Percentiles rank a stretch among this genome's conserved stretches.
phyloP scores from a whole-genome alignment of 1,140 invertebrate genomes.

The Platorchestia sp. region DNA sequence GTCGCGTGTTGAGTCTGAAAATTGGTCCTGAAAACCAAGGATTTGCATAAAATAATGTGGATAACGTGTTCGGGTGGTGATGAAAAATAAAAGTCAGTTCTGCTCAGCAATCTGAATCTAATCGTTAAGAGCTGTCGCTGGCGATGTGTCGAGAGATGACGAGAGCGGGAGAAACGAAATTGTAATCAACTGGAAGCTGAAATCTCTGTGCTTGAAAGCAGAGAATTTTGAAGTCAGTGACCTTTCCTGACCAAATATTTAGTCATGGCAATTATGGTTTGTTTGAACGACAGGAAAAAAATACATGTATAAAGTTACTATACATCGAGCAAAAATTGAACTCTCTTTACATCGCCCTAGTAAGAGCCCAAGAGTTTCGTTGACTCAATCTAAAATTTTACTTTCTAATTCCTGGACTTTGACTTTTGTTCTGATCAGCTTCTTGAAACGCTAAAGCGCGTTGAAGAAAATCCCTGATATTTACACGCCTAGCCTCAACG shows the following conservation, averaged over 20 bases:
- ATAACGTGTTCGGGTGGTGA: not conserved
- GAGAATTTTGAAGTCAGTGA: not conserved
- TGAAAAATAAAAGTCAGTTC: not conserved
- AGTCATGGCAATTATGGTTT: not conserved
- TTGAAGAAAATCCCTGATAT: too few relatives aligned
- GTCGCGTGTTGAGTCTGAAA: not conserved
- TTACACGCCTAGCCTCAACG: too few relatives aligned
- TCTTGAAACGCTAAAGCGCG: too few relatives aligned
- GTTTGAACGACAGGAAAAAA: too few relatives aligned
- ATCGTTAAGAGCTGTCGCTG: not conserved
- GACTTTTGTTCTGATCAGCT: too few relatives aligned
- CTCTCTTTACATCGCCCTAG: too few relatives aligned
- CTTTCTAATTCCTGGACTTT: too few relatives aligned
- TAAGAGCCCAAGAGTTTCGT: too few relatives aligned
- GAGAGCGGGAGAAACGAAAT: not conserved
- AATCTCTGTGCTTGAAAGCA: not conserved
- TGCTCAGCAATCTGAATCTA: not conserved
- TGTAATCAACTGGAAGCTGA: not conserved
- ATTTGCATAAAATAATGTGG: not conserved
- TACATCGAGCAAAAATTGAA: too few relatives aligned
- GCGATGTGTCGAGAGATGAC: not conserved
- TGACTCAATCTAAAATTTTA: too few relatives aligned
- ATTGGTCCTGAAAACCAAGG: not conserved
- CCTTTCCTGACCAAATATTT: not conserved
- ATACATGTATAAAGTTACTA: too few relatives aligned